Base-by-base conservation (phyloP, 1,140 invertebrate genomes). In the Grapholita molesta region DNA sequence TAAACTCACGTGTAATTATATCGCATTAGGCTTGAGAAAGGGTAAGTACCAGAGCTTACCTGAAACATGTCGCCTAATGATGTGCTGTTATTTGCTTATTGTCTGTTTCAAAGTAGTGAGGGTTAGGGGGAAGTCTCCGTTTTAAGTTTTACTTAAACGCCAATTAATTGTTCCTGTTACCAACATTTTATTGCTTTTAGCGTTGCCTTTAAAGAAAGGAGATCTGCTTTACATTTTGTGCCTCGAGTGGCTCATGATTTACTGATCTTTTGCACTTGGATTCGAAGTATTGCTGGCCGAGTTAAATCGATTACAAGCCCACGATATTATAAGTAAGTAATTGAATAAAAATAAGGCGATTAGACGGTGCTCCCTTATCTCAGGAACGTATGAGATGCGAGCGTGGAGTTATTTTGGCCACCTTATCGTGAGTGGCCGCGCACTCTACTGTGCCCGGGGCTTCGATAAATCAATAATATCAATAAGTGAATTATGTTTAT, bases 381-480 rank as follows among this genome's bases (percentile, higher is more conserved):
- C 68, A 57, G 69, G 71, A 86, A 70, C 78, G 79, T 80, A 79
- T 73, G 74, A 86, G 79, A 83, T 82, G 81, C 70, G 74, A 68
- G 77, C 67, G 48, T 73, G 74, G 77, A 84, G 86, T 86, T 90
- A 90, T 89, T 88, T 90, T 81, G 88, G 86, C 85, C 79, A 84
- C 78, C 69, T 88, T 89, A 90, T 88, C 85, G 79, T 70, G 48
- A 75, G 76, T 80, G 77, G 79, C 77, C 78, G 77, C 74, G 84
- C 77, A 57, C 80, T 83, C 72, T 74, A 74, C 71, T 71, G 70
- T 77, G 82, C 75, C 76, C 78, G 78, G 70, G 78, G 79, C 84
- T 82, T 80, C 76, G 79, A 84, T 83, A 85, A 85, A 87, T 90
- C 80, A 86, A 82, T 86, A 84, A 82, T 81, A 88, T 82, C 79